Percentiles rank a stretch among this genome's conserved stretches.
Conservation (phyloP, 2,113 vertebrate genomes). For the Pandion haliaetus region DNA sequence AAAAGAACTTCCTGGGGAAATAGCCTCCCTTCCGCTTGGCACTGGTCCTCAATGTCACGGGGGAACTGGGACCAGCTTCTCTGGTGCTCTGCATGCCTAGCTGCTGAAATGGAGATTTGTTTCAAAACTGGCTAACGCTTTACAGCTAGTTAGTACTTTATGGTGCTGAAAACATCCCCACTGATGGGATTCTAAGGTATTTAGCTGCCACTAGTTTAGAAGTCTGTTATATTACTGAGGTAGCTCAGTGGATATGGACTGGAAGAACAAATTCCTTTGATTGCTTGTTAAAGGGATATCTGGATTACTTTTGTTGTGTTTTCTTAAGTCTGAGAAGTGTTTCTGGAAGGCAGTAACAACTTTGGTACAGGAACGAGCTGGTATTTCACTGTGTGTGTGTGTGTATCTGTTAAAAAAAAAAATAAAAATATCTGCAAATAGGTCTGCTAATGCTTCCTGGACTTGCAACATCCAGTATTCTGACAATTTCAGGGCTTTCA, state of each 20-base stretch:
- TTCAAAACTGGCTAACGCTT: background rate
- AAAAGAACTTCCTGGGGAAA: slow-evolving; percentile 37
- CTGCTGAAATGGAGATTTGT: background rate
- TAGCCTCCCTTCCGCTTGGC: slow-evolving; percentile 13
- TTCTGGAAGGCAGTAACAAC: background rate
- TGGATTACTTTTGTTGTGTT: background rate
- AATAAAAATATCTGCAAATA: background rate
- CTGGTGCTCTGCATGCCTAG: background rate
- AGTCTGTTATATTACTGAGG: background rate
- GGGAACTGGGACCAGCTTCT: background rate
- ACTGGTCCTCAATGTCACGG: background rate
- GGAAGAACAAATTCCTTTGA: background rate
- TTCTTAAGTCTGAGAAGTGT: background rate
- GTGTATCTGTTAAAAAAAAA: background rate
- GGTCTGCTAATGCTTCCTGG: background rate
- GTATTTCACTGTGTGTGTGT: background rate
- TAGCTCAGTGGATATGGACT: background rate
- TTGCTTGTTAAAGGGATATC: background rate
- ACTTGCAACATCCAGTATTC: background rate
- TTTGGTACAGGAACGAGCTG: background rate
- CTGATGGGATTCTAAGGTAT: background rate
- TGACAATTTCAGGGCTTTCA: background rate
- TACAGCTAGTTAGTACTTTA: background rate
- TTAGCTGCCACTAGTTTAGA: background rate
- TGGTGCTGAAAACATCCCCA: background rate